Evolutionary conservation across 2,888 invertebrate genomes (phyloP), one percentile per base, ranked within the genome.

Genomic region (Monoplex corrugatus): DNA sequence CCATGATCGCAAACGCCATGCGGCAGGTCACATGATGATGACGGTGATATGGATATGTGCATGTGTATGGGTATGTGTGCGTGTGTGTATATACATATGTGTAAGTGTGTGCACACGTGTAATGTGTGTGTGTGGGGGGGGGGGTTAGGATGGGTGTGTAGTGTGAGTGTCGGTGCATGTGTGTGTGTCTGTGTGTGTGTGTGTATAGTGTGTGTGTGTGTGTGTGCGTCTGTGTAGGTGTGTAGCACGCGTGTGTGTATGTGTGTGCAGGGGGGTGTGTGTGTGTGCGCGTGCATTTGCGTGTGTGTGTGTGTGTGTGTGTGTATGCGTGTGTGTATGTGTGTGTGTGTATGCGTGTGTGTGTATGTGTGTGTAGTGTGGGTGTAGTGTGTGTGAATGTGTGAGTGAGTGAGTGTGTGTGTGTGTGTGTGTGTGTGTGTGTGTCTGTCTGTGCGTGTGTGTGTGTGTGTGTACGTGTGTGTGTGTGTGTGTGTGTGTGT

Each of bases 261-360:
- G 72, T 32, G 32, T n/a, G 72, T 78, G 78, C 19, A 19, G 35
- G 8, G 16, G 78, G 35, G 78, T 38, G 78, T 78, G 78, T 75
- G 75, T 75, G 75, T 75, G 75, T 75, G 32, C 35, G 75, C 35
- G 75, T 35, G 75, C 35, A 35, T 75, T 32, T 75, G 75, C 35
- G 38, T 75, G 0, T 75, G 75, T 75, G 1, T 38, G 78, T 78
- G 40, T 38, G 78, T 78, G 40, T 38, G 78, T 19, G 40, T 78
- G 38, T 78, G 40, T 78, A 40, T 5, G 68, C n/a, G 68, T 68
- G 68, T 68, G 68, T 68, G 6, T 68, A n/a, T 68, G 68, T 68
- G 68, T 28, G 68, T 68, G 19, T 68, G 68, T 68, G n/a, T 68
- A n/a, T 68, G 68, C n/a, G 68, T 68, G 68, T 68, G 68, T 68